A percentile compares a stretch with the other conserved stretches of the same genome.
Evolutionary conservation across 2,888 invertebrate genomes (phyloP).

Genomic region (Eucera pruinosa): DNA sequence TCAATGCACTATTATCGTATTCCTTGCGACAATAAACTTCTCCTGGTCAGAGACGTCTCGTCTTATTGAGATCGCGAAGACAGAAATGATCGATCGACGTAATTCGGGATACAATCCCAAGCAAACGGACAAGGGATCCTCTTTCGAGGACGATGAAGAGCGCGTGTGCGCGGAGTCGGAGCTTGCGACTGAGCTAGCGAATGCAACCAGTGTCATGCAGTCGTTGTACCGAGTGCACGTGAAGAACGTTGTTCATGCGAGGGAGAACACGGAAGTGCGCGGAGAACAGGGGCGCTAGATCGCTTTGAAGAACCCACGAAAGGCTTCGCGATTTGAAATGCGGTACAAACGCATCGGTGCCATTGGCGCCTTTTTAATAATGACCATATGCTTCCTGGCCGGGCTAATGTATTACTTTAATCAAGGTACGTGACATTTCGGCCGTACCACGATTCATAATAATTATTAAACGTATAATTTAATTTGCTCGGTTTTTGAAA

Average conservation of each 20-base stretch:
- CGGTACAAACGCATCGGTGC: constrained; percentile 76
- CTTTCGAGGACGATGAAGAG: constrained; percentile 60
- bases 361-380: constrained; percentile 76
- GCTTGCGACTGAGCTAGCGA: constrained; percentile 56
- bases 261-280: constrained; percentile 26
- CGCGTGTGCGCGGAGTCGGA: constrained; percentile 69
- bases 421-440: constrained; percentile 77
- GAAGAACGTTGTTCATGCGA: constrained; percentile 42
- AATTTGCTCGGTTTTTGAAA: no score
- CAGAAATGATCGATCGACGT: constrained; percentile 35
- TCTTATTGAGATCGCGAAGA: constrained; percentile 10
- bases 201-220: constrained; percentile 73
- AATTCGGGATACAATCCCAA: constrained; percentile 27
- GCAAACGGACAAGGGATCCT: constrained; percentile 45
- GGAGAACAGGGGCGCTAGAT: constrained; percentile 11
- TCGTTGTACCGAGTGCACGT: constrained; percentile 57
- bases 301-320: neutral
- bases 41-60: neutral
- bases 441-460: neutral
- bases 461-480: no score
- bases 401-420: constrained; percentile 81
- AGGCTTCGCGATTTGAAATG: constrained; percentile 67
- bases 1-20: no score
- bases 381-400: constrained; percentile 73
- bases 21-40: no score